Base-by-base conservation (phyloP, 2,888 invertebrate genomes). In the Campoplex nolae region DNA sequence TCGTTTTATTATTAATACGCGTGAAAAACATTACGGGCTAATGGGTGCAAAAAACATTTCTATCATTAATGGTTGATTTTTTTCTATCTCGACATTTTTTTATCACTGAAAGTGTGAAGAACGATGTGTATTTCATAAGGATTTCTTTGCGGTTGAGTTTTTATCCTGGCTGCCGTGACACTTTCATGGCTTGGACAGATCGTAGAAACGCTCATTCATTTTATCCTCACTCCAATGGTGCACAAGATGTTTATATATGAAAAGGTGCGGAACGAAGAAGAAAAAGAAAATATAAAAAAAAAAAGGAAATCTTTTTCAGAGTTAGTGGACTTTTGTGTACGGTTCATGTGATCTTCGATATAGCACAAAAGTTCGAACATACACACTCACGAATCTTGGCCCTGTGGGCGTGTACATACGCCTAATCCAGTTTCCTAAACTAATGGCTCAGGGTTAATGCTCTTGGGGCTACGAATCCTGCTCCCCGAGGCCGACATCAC, bases 341-440 rank as follows among this genome's bases (percentile, higher is more conserved):
- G 56, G 67, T 65, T 13, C 42, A 76, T 70, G 56, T 58, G 58
- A 76, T 58, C 18, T 62, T 65, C 62, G 32, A 51, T 70, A 51
- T 18, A 75, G 58, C 38, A 42, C 38, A 38, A 62, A 62, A 62
- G 62, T 38, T 65, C 51, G 11, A 42, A 65, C 71, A 62, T 65
- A 68, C 70, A 48, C 58, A 77, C 32, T 54, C n/a, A 48, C 48
- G 28, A 73, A 62, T 62, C 42, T 35, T 28, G 42, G 35, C 58
- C 71, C 28, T 68, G 62, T 74, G 74, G 74, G 62, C 54, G 76
- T 80, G 79, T 79, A 76, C 74, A 54, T 74, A 73, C 62, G 62
- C 62, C 79, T 83, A 83, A 86, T 86, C 83, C 75, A 79, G 70
- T 83, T 83, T 86, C 75, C 35, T 76, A 67, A 75, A 83, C 83